Percentiles rank a stretch among this genome's conserved stretches.
phyloP scores from a whole-genome alignment of 2,888 invertebrate genomes.

The Tromatobia lineatoria region DNA sequence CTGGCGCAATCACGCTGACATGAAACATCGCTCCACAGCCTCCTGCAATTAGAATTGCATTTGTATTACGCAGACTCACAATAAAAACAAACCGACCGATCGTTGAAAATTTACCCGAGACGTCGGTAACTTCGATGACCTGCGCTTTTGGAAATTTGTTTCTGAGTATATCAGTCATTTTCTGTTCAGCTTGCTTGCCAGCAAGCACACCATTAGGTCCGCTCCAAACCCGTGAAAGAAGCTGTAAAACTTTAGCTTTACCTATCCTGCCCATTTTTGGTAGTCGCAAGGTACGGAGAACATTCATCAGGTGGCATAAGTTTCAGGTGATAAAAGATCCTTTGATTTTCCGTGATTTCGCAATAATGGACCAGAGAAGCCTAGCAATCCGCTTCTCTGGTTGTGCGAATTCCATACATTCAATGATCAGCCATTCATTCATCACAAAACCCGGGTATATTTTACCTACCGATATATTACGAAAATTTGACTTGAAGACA shows the following conservation, averaged over 20 bases:
- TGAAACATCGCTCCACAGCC: slow-evolving; percentile 95
- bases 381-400: slow-evolving; percentile 33
- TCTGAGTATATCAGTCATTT: slow-evolving; percentile 85
- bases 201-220: slow-evolving; percentile 79
- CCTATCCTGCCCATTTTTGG: slow-evolving; percentile 76
- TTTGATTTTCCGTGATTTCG: slow-evolving; percentile 38
- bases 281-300: slow-evolving; percentile 1
- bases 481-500: slow-evolving; percentile 76
- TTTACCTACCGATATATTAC: slow-evolving; percentile 81
- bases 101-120: slow-evolving; percentile 86
- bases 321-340: background rate
- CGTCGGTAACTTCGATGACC: slow-evolving; percentile 89
- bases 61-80: background rate
- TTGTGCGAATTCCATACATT: slow-evolving; percentile 28
- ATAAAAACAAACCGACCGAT: background rate
- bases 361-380: slow-evolving; percentile 31
- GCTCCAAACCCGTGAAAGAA: slow-evolving; percentile 83
- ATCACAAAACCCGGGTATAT: slow-evolving; percentile 39
- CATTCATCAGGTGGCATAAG: slow-evolving; percentile 11
- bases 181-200: slow-evolving; percentile 82
- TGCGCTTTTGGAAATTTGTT: slow-evolving; percentile 88
- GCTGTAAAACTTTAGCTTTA: slow-evolving; percentile 83
- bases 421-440: slow-evolving; percentile 10
- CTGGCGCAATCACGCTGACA: slow-evolving; percentile 89
- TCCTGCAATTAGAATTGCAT: slow-evolving; percentile 85